Conservation (phyloP, 2,888 invertebrate species). For the Liopterus haemorrhoidalis region DNA sequence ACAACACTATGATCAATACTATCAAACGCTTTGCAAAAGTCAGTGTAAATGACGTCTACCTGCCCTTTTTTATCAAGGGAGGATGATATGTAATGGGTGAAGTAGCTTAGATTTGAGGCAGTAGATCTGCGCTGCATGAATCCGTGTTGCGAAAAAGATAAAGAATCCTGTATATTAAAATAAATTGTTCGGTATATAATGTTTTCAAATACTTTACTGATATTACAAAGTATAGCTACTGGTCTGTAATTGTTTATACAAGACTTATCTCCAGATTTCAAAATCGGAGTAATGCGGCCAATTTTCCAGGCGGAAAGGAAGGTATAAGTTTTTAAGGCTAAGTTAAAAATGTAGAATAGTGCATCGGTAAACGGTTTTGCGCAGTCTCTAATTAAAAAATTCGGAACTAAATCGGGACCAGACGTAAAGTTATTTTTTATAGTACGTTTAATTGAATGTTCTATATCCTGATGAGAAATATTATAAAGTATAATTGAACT, state of each 20-base stretch:
- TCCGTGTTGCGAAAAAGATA: background rate
- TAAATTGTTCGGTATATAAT: background rate
- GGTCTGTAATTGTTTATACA: background rate
- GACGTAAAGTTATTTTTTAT: too few species aligned
- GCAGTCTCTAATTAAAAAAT: conserved; percentile 3
- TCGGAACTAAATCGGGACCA: background rate
- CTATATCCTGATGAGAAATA: too few species aligned
- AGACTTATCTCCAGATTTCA: conserved; percentile 1
- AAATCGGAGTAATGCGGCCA: background rate
- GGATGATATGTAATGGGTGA: background rate
- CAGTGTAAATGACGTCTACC: background rate
- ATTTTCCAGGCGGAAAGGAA: conserved; percentile 1
- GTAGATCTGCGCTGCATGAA: background rate
- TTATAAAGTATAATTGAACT: too few species aligned
- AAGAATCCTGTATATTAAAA: background rate
- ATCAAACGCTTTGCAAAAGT: too few species aligned
- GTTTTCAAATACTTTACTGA: background rate
- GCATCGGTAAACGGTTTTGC: background rate
- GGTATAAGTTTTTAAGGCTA: background rate
- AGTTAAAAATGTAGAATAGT: background rate
- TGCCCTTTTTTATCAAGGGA: background rate
- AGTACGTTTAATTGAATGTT: too few species aligned
- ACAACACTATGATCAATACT: too few species aligned
- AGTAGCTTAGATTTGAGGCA: background rate
- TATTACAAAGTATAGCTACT: background rate